phyloP scores from a whole-genome alignment of 2,113 vertebrate genomes.

The Notarius lentiginosus region DNA sequence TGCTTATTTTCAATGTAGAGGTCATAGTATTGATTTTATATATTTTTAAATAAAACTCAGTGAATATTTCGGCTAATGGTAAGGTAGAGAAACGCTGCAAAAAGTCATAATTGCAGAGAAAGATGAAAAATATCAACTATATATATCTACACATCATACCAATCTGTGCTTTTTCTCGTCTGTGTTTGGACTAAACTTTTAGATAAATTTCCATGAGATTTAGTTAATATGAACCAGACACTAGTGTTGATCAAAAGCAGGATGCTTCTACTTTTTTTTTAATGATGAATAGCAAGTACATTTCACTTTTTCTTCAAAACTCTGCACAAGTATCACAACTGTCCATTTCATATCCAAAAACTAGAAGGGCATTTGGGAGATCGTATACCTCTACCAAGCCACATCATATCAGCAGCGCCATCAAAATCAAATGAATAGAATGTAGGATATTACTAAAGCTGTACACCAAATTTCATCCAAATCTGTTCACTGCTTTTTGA shows the following conservation, averaged over 20 bases:
- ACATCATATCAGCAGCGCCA: too few relatives aligned
- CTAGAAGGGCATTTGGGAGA: too few relatives aligned
- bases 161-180: neutral
- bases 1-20: too few relatives aligned
- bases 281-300: neutral
- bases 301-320: neutral
- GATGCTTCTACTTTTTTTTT: neutral
- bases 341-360: neutral
- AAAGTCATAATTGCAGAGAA: neutral
- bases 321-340: neutral
- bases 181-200: neutral
- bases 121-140: neutral
- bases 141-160: neutral
- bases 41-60: too few relatives aligned
- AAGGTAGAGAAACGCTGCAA: neutral
- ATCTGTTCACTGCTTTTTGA: too few relatives aligned
- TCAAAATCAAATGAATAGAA: too few relatives aligned
- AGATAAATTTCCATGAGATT: neutral
- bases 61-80: neutral
- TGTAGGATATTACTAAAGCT: too few relatives aligned
- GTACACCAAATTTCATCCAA: too few relatives aligned
- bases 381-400: too few relatives aligned
- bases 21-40: too few relatives aligned
- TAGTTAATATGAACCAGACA: neutral
- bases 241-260: neutral